Evolutionary conservation across 2,888 invertebrate genomes (phyloP), one percentile per base, ranked within the genome.

Genomic region (Spodoptera exigua): DNA sequence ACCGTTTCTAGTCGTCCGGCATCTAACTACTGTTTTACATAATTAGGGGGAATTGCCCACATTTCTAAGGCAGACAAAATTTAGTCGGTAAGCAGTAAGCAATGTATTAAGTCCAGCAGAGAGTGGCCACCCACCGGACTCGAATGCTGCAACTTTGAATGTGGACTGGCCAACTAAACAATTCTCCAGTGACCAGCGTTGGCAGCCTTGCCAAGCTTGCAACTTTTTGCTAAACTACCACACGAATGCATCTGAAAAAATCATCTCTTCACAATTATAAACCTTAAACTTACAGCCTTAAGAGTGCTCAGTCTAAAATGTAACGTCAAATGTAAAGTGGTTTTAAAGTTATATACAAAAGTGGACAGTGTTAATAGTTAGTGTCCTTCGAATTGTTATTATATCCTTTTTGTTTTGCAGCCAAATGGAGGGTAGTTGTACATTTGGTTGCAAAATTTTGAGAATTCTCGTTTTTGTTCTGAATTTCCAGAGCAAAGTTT

Each of bases 361-460:
- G 84, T 87, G 87, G 86, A 82, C 85, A 86, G 85, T 88, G 88
- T 88, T 89, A 89, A 89, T 89, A 85, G 89, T 85, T 84, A 87
- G 80, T 86, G 84, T 87, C 85, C 84, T 86, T 86, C 77, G 81
- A 84, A 89, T 84, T 86, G 88, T 88, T 89, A 88, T 87, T 85
- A 83, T 80, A 78, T 80, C 83, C 83, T 88, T 89, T 88, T 89
- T 89, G 87, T 84, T 82, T 82, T 83, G 79, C 79, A 85, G 89
- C 89, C 89, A 89, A 89, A 88, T 85, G 66, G 76, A 61, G 73
- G 63, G 51, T 68, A 79, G 80, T 70, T 27, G 37, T 52, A 60
- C 47, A 52, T 71, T 58, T 59, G 35, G 68, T 71, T 74, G 54
- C 54, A 68, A 70, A 74, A 65, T 73, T 64, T 64, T 39, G 47